Evolutionary conservation across 2,888 invertebrate species (phyloP), one percentile per base, ranked within the genome.

Genomic region (Pardosa pseudoannulata): DNA sequence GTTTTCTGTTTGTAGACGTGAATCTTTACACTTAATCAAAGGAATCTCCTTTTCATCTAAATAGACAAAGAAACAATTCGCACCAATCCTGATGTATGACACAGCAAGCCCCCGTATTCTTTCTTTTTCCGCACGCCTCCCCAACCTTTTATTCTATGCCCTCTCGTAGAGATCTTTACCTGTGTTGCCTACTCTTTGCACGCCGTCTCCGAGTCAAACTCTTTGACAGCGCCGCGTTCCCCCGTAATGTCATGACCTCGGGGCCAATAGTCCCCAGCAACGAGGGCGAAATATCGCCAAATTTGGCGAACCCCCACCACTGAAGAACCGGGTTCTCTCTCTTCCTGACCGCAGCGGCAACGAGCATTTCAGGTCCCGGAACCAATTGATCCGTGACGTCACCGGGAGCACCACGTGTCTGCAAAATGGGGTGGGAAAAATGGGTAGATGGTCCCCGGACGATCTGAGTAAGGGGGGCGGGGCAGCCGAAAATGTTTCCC

Each of bases 341-440:
- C 16, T 46, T 2, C 11, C 46, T 9, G 2, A 46, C 46, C 46
- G n/a, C 36, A 36, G 36, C 36, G 36, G 36, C 36, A 36, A 9
- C 36, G 36, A 36, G 36, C 36, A 3, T 6, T n/a, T 23, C 56
- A 56, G 56, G 56, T 56, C 67, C 67, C 67, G 32, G 67, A 67
- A 67, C 82, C 50, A n/a, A 81, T 83, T 83, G 82, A 83, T 83
- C 82, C 72, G 41, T 83, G 82, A 83, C 82, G 82, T 83, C 82
- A 83, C 72, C n/a, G n/a, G 16, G 36, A 41, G 64, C 70, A 62
- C 76, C 80, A 80, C 80, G 80, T 80, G 80, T 71, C 76, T 46
- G 71, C 76, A 65, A 56, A 56, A 56, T 23, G 11, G 56, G 56
- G 16, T 56, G 16, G 56, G 56, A 23, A n/a, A n/a, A 56, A 23